Evolutionary conservation across 1,140 invertebrate species (phyloP).

Genomic region (Procambarus virginalis): DNA sequence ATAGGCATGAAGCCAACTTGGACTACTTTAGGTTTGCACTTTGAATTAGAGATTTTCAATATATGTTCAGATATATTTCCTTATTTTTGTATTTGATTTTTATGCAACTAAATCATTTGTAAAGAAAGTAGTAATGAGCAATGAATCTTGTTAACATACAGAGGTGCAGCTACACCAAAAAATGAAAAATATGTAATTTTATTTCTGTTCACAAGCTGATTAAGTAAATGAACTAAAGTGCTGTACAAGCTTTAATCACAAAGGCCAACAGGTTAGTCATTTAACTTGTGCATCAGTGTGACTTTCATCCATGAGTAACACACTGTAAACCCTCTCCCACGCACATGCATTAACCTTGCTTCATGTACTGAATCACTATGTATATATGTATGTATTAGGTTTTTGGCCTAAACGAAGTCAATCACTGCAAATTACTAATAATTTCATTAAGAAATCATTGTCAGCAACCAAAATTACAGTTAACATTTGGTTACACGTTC

Average conservation of each 20-base stretch:
- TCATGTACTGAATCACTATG: background rate
- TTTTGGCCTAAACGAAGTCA: too few relatives aligned
- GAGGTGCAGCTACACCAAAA: background rate
- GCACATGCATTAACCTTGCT: background rate
- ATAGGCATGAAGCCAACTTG: background rate
- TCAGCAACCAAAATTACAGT: too few relatives aligned
- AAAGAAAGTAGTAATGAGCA: background rate
- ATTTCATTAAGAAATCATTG: too few relatives aligned
- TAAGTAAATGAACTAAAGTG: background rate
- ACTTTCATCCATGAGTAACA: background rate
- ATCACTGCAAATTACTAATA: too few relatives aligned
- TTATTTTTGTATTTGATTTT: background rate
- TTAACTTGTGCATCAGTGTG: background rate
- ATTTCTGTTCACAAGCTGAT: background rate
- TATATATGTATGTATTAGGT: too few relatives aligned
- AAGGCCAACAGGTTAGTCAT: background rate
- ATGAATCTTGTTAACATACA: background rate
- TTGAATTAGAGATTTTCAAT: background rate
- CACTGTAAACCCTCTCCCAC: background rate
- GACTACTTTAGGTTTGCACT: slow-evolving; percentile 14
- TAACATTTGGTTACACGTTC: too few relatives aligned
- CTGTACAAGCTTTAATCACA: background rate
- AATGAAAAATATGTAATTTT: background rate
- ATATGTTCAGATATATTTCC: background rate
- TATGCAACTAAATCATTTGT: background rate